Percentiles rank a stretch among this genome's conserved stretches.
Evolutionary conservation across 2,888 invertebrate genomes (phyloP).

Genomic region (Drosophila setosimentum): DNA sequence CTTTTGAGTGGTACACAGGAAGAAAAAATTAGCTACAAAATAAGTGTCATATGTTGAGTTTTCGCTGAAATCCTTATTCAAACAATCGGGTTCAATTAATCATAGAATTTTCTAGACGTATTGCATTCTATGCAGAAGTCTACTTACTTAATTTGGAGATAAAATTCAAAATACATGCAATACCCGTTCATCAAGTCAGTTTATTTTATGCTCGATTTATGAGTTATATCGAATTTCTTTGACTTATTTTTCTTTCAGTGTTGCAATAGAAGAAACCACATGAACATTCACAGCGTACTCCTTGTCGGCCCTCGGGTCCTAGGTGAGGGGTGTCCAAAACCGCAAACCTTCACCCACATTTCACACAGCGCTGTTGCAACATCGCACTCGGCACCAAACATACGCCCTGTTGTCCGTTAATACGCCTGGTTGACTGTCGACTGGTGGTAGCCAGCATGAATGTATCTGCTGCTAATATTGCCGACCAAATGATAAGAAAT

Average conservation of each 20-base stretch:
- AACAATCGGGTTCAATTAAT: not conserved
- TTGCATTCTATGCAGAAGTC: not conserved
- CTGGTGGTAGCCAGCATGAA: conserved; percentile 63
- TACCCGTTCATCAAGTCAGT: not conserved
- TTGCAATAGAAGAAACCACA: conserved; percentile 34
- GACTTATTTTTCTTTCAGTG: conserved; percentile 1
- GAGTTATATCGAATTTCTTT: no score
- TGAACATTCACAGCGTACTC: conserved; percentile 31
- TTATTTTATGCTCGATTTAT: not conserved
- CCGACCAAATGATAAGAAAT: conserved; percentile 71
- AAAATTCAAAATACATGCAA: not conserved
- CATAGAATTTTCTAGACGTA: not conserved
- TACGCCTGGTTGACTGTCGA: conserved; percentile 25
- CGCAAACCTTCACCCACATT: conserved; percentile 57
- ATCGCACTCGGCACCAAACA: conserved; percentile 38
- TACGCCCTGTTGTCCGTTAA: conserved; percentile 47
- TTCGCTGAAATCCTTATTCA: not conserved
- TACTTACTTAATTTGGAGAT: not conserved
- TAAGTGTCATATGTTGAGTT: not conserved
- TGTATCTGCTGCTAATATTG: conserved; percentile 80
- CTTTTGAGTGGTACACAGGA: not conserved
- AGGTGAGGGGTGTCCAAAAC: conserved; percentile 18
- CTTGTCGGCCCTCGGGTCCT: conserved; percentile 16
- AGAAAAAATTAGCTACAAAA: not conserved
- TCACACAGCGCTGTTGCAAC: conserved; percentile 28